These are phyloP conservation scores for Heliocidaris erythrogramma DNA, from an alignment of 35 echinoderm and acorn worm species.

Conservation along the genomic window DNA sequence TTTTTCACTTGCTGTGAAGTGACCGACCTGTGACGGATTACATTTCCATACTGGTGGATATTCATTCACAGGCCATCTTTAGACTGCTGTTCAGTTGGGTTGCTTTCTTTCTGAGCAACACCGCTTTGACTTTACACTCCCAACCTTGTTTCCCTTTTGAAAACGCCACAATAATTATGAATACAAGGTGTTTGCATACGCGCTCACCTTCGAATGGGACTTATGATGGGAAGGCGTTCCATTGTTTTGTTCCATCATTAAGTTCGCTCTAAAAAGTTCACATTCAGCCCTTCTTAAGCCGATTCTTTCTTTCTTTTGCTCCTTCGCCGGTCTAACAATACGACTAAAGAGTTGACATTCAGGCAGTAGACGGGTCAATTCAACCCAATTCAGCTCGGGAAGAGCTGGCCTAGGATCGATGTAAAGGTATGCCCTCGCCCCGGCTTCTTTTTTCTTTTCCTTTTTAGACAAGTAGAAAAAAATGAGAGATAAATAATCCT, in stretches of 20 bases:
- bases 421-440: conserved; percentile 22
- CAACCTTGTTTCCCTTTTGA: background rate
- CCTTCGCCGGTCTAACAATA: background rate
- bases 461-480: background rate
- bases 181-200: background rate
- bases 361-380: conserved; percentile 6
- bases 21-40: background rate
- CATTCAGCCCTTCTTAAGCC: background rate
- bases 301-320: background rate
- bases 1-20: background rate
- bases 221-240: conserved; percentile 6
- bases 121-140: background rate
- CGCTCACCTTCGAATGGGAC: background rate
- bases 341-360: conserved; percentile 33
- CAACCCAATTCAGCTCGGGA: background rate
- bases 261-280: conserved; percentile 17
- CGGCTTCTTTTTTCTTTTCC: background rate
- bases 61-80: background rate
- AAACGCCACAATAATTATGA: background rate
- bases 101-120: background rate
- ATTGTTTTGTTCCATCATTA: conserved; percentile 9
- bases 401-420: background rate
- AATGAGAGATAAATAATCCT: conserved; percentile 18
- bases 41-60: background rate
- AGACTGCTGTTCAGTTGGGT: background rate